A percentile compares a stretch with the other conserved stretches of the same genome.
phyloP scores from a whole-genome alignment of 2,113 vertebrate species.

The Budorcas taxicolor region DNA sequence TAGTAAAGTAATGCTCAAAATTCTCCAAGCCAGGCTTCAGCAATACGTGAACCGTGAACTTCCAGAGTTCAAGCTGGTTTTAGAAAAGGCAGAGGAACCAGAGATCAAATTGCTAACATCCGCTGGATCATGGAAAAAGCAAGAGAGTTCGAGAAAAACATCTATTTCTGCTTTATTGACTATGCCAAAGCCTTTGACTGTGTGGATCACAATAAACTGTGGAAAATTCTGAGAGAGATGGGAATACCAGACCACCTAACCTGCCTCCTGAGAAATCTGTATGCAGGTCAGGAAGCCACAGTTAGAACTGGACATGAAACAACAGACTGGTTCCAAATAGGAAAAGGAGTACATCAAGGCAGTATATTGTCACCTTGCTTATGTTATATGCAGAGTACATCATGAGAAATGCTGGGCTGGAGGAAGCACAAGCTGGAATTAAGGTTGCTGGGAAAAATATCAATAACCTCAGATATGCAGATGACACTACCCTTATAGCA shows the following conservation, averaged over 20 bases:
- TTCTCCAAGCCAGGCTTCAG: background rate
- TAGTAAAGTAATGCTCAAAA: background rate
- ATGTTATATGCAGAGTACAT: background rate
- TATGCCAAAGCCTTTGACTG: background rate
- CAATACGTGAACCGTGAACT: too few relatives aligned
- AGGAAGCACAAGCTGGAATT: background rate
- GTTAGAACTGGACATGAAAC: background rate
- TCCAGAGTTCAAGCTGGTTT: background rate
- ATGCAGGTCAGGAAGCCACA: background rate
- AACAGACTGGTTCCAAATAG: background rate
- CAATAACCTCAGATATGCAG: too few relatives aligned
- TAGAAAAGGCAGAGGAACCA: background rate
- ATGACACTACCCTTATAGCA: background rate
- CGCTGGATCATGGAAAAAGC: fast-evolving
- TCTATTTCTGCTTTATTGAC: background rate
- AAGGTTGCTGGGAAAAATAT: too few relatives aligned
- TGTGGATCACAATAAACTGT: background rate
- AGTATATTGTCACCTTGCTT: background rate
- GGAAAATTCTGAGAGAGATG: background rate
- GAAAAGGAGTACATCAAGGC: background rate
- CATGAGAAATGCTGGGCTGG: background rate
- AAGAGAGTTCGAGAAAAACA: background rate
- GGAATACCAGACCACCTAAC: background rate
- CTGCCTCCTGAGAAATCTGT: background rate
- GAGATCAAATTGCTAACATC: background rate